phyloP scores from a whole-genome alignment of 2,797 vertebrate species.

The Protonibea diacanthus region DNA sequence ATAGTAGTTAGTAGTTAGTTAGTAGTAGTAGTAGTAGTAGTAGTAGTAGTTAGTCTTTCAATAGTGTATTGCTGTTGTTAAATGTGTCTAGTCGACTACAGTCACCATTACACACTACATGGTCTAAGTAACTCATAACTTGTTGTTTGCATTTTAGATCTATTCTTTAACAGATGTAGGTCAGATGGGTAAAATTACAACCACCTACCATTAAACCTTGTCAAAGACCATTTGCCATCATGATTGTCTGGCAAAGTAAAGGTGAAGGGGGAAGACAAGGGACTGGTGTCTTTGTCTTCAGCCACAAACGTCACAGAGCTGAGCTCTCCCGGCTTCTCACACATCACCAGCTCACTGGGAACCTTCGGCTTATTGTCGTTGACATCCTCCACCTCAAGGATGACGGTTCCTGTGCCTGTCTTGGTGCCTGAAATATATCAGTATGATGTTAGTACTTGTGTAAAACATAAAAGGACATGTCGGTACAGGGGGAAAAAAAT shows the following conservation, averaged over 20 bases:
- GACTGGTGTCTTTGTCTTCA: conserved; percentile 82
- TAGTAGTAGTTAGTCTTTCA: too few species aligned
- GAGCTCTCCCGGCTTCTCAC: conserved; percentile 77
- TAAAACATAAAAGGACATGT: conserved; percentile 8
- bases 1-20: too few species aligned
- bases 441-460: not conserved
- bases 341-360: conserved; percentile 73
- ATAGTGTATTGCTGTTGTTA: not conserved
- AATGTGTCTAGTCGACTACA: not conserved
- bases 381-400: conserved; percentile 85
- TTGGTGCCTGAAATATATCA: conserved; percentile 83
- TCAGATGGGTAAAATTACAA: not conserved
- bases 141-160: not conserved
- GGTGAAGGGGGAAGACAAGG: conserved; percentile 84
- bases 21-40: too few species aligned
- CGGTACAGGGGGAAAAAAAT: not conserved
- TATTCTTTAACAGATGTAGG: not conserved
- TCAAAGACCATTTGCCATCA: conserved; percentile 78
- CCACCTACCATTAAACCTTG: conserved; percentile 81
- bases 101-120: not conserved
- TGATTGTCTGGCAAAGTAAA: conserved; percentile 70
- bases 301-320: conserved; percentile 78
- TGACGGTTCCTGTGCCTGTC: conserved; percentile 88
- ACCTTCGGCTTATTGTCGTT: conserved; percentile 88
- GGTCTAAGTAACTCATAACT: not conserved